Evolutionary conservation across 2,797 vertebrate species (phyloP).

Genomic region (Pangasius sanitwongsei): DNA sequence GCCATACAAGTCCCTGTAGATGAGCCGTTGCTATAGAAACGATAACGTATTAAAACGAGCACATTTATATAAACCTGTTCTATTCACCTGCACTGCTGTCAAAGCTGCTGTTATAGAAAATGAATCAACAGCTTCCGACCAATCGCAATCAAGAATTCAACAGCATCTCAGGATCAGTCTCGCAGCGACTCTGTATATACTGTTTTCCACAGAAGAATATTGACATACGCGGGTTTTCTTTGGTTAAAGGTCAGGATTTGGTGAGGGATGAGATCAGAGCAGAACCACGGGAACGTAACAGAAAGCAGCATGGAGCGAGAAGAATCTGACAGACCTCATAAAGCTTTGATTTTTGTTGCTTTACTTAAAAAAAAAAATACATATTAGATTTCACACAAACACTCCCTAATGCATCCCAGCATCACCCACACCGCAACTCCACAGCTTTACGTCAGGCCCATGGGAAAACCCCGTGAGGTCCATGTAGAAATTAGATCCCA

Average conservation of each 20-base stretch:
- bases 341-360: too few relatives aligned
- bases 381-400: too few relatives aligned
- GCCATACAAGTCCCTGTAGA: too few relatives aligned
- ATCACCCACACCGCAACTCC: not conserved
- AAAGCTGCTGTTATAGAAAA: not conserved
- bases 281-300: not conserved
- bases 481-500: not conserved
- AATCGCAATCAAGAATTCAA: not conserved
- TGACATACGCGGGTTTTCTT: not conserved
- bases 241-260: not conserved
- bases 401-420: not conserved
- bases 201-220: not conserved
- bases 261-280: not conserved
- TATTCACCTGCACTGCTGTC: not conserved
- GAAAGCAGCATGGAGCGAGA: too few relatives aligned
- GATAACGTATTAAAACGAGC: too few relatives aligned
- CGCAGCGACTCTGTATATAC: too few relatives aligned
- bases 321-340: too few relatives aligned
- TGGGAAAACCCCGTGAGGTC: not conserved
- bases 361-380: too few relatives aligned
- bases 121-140: not conserved
- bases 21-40: too few relatives aligned
- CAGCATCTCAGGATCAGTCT: too few relatives aligned
- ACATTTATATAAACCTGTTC: too few relatives aligned
- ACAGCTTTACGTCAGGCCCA: not conserved